Evolutionary conservation across 92 coral and sea anemone genomes (phyloP).

Genomic region (Porites rus): DNA sequence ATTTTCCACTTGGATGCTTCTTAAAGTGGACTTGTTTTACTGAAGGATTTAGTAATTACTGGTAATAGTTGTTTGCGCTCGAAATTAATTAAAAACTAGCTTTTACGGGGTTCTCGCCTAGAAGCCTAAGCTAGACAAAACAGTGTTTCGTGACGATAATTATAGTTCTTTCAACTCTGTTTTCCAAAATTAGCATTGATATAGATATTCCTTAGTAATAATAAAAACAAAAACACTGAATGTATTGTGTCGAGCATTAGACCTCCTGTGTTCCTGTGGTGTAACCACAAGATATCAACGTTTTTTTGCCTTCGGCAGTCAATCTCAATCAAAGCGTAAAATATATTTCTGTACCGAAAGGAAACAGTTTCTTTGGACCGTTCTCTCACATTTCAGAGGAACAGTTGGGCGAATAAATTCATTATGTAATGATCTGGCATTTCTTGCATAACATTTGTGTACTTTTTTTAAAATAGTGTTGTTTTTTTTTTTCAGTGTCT

Average conservation of each 20-base stretch:
- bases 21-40: background rate
- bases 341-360: background rate
- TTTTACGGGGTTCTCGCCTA: background rate
- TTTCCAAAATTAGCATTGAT: background rate
- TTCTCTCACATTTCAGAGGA: no score
- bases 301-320: background rate
- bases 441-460: no score
- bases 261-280: background rate
- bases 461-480: no score
- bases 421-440: no score
- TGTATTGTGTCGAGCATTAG: background rate
- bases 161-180: background rate
- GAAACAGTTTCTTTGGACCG: no score
- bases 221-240: background rate
- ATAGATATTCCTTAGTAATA: background rate
- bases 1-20: conserved; percentile 31
- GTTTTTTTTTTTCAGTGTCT: no score
- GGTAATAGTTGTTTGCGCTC: background rate
- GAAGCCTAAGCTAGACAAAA: no score
- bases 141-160: conserved; percentile 7
- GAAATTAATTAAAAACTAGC: background rate
- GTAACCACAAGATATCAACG: conserved; percentile 15
- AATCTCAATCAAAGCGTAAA: conserved; percentile 9
- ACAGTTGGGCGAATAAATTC: no score
- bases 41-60: background rate